phyloP scores from a whole-genome alignment of 2,888 invertebrate species.

The Halocaridina rubra region DNA sequence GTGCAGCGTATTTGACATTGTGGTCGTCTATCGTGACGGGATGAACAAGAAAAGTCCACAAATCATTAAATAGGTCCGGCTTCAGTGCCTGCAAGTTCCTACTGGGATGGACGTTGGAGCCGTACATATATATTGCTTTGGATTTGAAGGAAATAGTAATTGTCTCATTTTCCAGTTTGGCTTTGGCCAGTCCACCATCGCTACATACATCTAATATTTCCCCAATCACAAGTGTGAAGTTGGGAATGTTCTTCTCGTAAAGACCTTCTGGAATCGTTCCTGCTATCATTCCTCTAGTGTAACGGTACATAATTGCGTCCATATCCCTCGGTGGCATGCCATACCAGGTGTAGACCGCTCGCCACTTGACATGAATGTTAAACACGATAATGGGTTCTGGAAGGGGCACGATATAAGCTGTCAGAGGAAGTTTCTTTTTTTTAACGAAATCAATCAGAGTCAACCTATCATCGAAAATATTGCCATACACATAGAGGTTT shows the following conservation, averaged over 20 bases:
- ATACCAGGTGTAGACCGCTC: conserved; percentile 29
- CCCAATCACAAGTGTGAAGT: conserved; percentile 25
- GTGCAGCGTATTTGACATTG: not conserved
- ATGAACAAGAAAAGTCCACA: conserved; percentile 33
- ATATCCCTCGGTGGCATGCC: conserved; percentile 17
- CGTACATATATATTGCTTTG: conserved; percentile 24
- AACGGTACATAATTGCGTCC: conserved; percentile 2
- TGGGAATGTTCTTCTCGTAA: not conserved
- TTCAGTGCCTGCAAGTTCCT: conserved; percentile 9
- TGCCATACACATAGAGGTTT: conserved; percentile 28
- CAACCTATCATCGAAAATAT: not conserved
- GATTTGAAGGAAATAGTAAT: conserved; percentile 27
- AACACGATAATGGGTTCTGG: conserved; percentile 20
- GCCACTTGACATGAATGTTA: conserved; percentile 33
- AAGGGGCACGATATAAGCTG: conserved; percentile 32
- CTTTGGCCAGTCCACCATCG: not conserved
- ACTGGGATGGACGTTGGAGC: conserved; percentile 1
- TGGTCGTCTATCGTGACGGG: not conserved
- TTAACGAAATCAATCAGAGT: conserved; percentile 3
- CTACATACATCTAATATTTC: not conserved
- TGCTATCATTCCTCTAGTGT: not conserved
- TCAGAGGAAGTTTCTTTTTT: not conserved
- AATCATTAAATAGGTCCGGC: not conserved
- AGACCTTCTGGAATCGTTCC: not conserved
- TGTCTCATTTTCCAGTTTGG: not conserved